phyloP scores from a whole-genome alignment of 2,797 vertebrate genomes.

The Columba guinea region DNA sequence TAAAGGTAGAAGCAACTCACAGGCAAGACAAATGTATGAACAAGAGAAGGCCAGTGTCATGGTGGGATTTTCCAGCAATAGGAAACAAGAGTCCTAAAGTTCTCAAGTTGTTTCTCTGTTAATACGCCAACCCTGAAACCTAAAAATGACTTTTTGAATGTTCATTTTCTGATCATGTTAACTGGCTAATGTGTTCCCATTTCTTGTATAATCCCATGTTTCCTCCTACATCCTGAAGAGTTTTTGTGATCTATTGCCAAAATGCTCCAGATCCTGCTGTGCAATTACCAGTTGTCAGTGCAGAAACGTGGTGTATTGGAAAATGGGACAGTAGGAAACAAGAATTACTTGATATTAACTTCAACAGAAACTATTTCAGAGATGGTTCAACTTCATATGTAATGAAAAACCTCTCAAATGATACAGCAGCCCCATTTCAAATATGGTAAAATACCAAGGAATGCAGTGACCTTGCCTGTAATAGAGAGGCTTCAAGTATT shows the following conservation, averaged over 20 bases:
- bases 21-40: accelerated
- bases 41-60: background rate
- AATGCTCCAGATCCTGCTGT: background rate
- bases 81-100: background rate
- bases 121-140: background rate
- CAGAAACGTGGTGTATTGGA: conserved; percentile 13
- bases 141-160: background rate
- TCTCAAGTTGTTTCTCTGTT: background rate
- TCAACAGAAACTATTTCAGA: background rate
- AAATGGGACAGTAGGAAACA: conserved; percentile 24
- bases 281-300: conserved; percentile 42
- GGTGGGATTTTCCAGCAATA: background rate
- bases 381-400: background rate
- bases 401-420: background rate
- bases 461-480: background rate
- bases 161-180: conserved; percentile 27
- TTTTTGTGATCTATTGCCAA: conserved; percentile 44
- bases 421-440: background rate
- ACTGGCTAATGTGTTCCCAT: conserved; percentile 14
- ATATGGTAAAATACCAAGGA: background rate
- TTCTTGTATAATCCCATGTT: conserved; percentile 37
- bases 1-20: background rate
- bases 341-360: background rate
- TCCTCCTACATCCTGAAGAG: conserved; percentile 14
- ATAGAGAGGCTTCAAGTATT: background rate